Evolutionary conservation across 2,888 invertebrate genomes (phyloP), one percentile per base, ranked within the genome.

Genomic region (Brachyptera putata): DNA sequence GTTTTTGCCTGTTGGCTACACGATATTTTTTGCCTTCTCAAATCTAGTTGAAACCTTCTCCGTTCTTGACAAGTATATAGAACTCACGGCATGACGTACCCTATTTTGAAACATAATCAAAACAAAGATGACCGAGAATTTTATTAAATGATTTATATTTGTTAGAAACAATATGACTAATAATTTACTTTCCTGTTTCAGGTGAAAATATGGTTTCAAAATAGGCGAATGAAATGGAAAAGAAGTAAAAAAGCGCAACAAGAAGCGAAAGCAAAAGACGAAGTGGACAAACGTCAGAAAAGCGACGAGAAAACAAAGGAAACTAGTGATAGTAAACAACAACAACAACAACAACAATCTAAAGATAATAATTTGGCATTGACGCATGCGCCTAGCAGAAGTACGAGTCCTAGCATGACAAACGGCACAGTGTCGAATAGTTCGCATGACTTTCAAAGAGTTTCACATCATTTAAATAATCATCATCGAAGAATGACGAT

Each of bases 201-300:
- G 91, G 95, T 95, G 64, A 95, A 95, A 82, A 95, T 96, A 70
- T 96, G 95, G 97, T 98, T 98, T 76, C 97, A 98, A 83, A 97
- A 97, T 75, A 83, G 97, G 55, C 84, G 97, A 69, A 97, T 97
- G 97, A 97, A 97, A 74, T 96, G 96, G 95, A 98, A 98, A 74
- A 80, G 98, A 11, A 95, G 95, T 66, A 96, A 96, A 81, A 96
- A 96, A 71, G 93, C 94, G 0, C 93, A 93, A 73, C 91, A 91
- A 67, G 93, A 93, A 75, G 86, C 91, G 13, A 71, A 73, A 60
- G 66, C 67, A 7, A 71, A 72, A 56, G 69, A 69, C 25, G 69
- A 68, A n/a, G 65, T 63, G 4, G 68, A 68, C 21, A 66, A 64
- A 13, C 53, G 60, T 25, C 58, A 43, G 1, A 37, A 14, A 46